These are phyloP conservation scores for Pelosia muscerda DNA, from an alignment of 2,888 invertebrate genomes.

Conservation along the genomic window DNA sequence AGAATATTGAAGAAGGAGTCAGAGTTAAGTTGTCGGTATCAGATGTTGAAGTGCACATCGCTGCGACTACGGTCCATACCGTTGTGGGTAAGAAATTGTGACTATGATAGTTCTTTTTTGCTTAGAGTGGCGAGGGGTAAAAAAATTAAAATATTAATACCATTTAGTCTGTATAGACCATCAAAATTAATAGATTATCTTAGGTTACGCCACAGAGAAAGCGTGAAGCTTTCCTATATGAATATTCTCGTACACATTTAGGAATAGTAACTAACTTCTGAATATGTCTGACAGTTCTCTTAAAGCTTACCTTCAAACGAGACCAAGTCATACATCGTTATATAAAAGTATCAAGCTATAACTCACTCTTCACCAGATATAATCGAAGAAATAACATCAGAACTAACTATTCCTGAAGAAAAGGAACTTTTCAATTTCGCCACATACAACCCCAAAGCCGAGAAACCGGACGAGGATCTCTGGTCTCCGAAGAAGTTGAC, in stretches of 20 bases:
- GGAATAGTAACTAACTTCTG: no score
- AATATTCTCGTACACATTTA: no score
- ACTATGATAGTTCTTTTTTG: not conserved
- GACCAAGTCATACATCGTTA: no score
- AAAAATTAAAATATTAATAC: no score
- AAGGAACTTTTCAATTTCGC: slow-evolving; percentile 83
- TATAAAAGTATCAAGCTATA: not conserved
- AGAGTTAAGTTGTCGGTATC: slow-evolving; percentile 89
- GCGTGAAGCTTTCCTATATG: no score
- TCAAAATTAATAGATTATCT: no score
- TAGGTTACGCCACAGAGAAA: no score
- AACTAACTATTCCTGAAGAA: slow-evolving; percentile 77
- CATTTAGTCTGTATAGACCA: no score
- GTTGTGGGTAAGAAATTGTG: slow-evolving; percentile 81
- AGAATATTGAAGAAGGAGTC: slow-evolving; percentile 88
- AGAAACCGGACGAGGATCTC: slow-evolving; percentile 87
- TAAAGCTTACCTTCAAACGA: no score
- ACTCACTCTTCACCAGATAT: slow-evolving; percentile 70
- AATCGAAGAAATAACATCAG: slow-evolving; percentile 78
- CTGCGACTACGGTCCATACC: slow-evolving; percentile 91
- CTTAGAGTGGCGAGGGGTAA: not conserved
- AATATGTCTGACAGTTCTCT: no score
- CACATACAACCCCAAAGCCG: slow-evolving; percentile 71
- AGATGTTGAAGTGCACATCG: slow-evolving; percentile 90
- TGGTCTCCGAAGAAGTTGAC: slow-evolving; percentile 91